Evolutionary conservation across 2,888 invertebrate genomes (phyloP).

Genomic region (Trachelus tabidus): DNA sequence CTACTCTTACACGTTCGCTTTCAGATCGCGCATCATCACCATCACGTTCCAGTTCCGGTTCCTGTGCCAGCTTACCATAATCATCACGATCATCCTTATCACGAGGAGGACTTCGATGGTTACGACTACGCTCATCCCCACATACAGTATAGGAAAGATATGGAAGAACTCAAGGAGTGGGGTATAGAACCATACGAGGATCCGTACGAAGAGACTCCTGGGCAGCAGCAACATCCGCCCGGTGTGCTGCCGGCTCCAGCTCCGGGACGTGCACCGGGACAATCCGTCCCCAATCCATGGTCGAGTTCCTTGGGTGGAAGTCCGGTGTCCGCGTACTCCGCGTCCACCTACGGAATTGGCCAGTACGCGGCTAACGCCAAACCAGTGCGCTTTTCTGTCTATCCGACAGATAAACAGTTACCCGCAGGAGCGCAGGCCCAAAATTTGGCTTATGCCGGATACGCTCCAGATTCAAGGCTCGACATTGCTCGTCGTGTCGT

Average conservation of each 20-base stretch:
- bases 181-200: constrained; percentile 58
- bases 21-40: constrained; percentile 82
- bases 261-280: constrained; percentile 25
- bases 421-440: constrained; percentile 44
- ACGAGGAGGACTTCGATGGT: constrained; percentile 55
- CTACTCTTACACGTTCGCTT: constrained; percentile 17
- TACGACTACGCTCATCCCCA: constrained; percentile 61
- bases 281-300: constrained; percentile 17
- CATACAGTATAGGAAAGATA: constrained; percentile 59
- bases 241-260: constrained; percentile 21
- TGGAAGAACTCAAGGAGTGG: constrained; percentile 62
- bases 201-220: constrained; percentile 38
- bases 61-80: constrained; percentile 50
- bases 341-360: constrained; percentile 35
- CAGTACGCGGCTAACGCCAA: constrained; percentile 41
- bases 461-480: constrained; percentile 39
- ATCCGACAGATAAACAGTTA: constrained; percentile 19
- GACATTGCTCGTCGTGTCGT: constrained; percentile 41
- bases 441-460: constrained; percentile 56
- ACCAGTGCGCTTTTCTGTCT: constrained; percentile 24
- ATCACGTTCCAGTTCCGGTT: constrained; percentile 69
- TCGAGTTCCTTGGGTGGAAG: not conserved
- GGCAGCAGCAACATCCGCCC: constrained; percentile 9
- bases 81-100: constrained; percentile 53
- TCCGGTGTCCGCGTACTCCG: constrained; percentile 10